Conservation (phyloP, 2,113 vertebrate genomes). For the Onychostruthus taczanowskii region DNA sequence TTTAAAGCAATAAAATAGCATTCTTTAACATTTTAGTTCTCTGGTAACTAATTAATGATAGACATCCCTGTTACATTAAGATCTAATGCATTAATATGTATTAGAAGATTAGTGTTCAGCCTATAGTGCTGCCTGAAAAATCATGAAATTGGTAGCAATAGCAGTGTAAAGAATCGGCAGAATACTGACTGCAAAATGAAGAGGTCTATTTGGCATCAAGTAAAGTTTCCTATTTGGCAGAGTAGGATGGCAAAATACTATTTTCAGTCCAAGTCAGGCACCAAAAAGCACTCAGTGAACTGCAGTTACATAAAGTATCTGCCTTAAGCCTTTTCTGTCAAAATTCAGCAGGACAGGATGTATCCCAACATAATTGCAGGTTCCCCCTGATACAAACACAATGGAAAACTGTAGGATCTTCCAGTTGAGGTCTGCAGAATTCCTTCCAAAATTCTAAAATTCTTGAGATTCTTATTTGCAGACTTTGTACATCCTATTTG, state of each 20-base stretch:
- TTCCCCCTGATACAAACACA: background rate
- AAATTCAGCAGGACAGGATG: background rate
- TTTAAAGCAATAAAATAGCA: slow-evolving; percentile 1
- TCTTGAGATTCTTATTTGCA: background rate
- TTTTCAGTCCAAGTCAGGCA: slow-evolving; percentile 17
- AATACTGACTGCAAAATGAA: slow-evolving; percentile 17
- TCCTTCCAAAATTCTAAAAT: background rate
- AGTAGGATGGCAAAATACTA: background rate
- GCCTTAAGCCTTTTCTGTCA: background rate
- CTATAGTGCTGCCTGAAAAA: background rate
- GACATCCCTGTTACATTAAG: background rate
- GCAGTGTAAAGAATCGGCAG: background rate
- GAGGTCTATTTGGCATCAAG: slow-evolving; percentile 8
- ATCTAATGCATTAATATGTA: background rate
- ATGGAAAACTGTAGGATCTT: background rate
- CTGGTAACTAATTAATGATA: background rate
- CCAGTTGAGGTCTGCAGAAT: background rate
- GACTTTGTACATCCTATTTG: background rate
- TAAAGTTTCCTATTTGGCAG: background rate
- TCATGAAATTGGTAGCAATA: background rate
- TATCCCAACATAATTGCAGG: background rate
- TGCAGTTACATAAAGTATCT: background rate
- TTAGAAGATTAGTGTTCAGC: background rate
- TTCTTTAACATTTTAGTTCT: background rate
- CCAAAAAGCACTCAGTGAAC: background rate